Evolutionary conservation across 2,888 invertebrate genomes (phyloP), one percentile per base, ranked within the genome.

Genomic region (Dichetophora obliterata): DNA sequence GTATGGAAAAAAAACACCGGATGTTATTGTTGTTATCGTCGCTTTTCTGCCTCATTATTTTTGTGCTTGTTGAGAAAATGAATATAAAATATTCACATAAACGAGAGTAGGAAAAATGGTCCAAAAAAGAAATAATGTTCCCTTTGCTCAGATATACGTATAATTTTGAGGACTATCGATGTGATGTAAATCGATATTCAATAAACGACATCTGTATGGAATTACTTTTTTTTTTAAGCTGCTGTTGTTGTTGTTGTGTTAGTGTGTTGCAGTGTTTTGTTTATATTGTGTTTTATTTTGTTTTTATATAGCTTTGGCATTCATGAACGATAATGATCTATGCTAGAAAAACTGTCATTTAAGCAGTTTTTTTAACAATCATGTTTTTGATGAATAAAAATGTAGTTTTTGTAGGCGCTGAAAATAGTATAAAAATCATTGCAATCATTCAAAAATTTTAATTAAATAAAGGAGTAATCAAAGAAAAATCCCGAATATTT

Each of bases 161-260:
- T 43, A 1, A 22, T 59, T 14, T 52, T 50, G 19, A 48, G 63
- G 54, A 34, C 31, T 19, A 24, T 63, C 37, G 43, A 19, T 14
- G 37, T 43, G 37, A 78, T 82, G 86, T 86, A 86, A 86, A 85
- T 85, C 85, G 86, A 86, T 86, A 85, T 85, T 84, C 85, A 85
- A 85, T 86, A 85, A 85, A 86, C 83, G 85, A 86, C 85, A 85
- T 85, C 86, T 85, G 85, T 86, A 83, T 81, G 82, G 81, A 86
- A 85, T 85, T 85, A 81, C 81, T 71, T 66, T 61, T 61, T 63
- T 61, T 27, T 54, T 3, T 5, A 24, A 24, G 19, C 59, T 59
- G 27, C 22, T n/a, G 27, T 31, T 63, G 27, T 34, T 61, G 2
- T 31, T 31, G 8, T 22, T 16, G 16, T 31, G 27, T 14, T 31